Evolutionary conservation across 2,797 vertebrate genomes (phyloP), one percentile per base, ranked within the genome.

Genomic region (Graptemys geographica): DNA sequence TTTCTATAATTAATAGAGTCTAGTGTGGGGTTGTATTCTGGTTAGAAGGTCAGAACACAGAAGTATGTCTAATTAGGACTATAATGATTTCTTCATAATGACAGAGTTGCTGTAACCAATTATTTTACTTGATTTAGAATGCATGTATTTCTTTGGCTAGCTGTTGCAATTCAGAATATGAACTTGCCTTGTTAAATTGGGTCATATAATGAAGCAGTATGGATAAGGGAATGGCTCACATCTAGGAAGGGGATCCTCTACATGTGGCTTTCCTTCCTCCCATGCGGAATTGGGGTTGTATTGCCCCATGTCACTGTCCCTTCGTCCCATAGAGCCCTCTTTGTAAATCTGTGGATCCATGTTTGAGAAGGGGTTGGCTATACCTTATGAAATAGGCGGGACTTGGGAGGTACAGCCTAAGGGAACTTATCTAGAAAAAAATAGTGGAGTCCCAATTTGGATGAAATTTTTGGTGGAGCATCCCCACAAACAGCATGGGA

Each of bases 381-480:
- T 86, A 31, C 5, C 65, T 90, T 4, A 41, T 52, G 62, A 28
- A 76, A n/a, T 8, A 55, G 18, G 11, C 72, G 13, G 23, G 37
- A 79, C 79, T 41, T 25, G 82, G 33, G 37, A 85, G 25, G 37
- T 27, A 2, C 3, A 53, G 27, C n/a, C 13, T 33, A 37, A 19
- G 69, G 23, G 53, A 76, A 11, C n/a, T 53, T 5, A 3, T 8
- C 5, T 28, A 41, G 41, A 59, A 91, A 80, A 82, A 6, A 37
- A 65, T 2, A 0, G 0, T 0, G 76, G 49, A 65, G n/a, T 1
- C 51, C 82, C 16, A 78, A 25, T 49, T 51, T 94, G 85, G 52
- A n/a, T 53, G 69, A 82, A 65, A n/a, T 19, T 81, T 91, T 81
- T 56, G 56, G 31, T 80, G 81, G 90, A 87, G 11, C 2, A 4